phyloP scores from a whole-genome alignment of 1,140 invertebrate species.

The Lasioglossum baleicum region DNA sequence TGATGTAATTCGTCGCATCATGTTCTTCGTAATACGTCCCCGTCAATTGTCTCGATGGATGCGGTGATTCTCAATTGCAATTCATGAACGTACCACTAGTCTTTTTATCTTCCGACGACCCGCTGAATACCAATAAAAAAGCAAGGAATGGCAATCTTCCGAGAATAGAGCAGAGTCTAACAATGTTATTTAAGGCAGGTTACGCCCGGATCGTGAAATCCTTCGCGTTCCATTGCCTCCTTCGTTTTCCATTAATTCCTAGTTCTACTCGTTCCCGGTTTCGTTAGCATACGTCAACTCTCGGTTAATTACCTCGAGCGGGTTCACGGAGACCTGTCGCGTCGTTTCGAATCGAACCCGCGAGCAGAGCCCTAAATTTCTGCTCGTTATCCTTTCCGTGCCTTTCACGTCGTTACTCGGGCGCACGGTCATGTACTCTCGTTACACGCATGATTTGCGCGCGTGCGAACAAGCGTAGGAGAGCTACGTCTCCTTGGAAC shows the following conservation, averaged over 20 bases:
- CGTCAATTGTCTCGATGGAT: no score
- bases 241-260: neutral
- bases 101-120: no score
- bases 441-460: slow-evolving; percentile 41
- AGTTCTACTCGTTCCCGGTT: neutral
- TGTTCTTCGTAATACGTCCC: no score
- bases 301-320: slow-evolving; percentile 41
- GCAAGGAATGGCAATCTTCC: no score
- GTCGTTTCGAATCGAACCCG: slow-evolving; percentile 23
- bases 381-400: slow-evolving; percentile 53
- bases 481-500: slow-evolving; percentile 20
- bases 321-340: slow-evolving; percentile 9
- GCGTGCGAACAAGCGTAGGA: neutral
- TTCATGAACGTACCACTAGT: no score
- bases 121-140: no score
- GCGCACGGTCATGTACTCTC: neutral
- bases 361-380: slow-evolving; percentile 46
- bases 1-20: no score
- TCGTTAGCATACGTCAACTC: slow-evolving; percentile 44
- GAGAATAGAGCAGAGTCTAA: no score
- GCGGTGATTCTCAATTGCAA: no score
- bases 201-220: no score
- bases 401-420: slow-evolving; percentile 37
- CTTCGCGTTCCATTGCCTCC: neutral
- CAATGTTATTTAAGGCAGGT: no score